These are phyloP conservation scores for Euphydryas editha DNA, from an alignment of 2,888 invertebrate species.

Conservation along the genomic window DNA sequence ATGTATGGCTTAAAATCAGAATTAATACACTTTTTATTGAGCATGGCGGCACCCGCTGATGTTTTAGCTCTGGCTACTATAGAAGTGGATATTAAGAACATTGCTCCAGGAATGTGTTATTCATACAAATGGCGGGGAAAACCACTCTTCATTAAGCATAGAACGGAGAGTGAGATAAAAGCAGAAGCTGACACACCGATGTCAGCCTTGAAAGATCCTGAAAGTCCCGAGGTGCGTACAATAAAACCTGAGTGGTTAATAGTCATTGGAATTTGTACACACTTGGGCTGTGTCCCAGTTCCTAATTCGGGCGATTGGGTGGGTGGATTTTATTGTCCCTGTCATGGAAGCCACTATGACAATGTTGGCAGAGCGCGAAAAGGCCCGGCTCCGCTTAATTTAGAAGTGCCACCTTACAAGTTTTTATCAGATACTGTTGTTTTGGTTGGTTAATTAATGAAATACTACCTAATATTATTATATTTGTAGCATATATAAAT, in stretches of 20 bases:
- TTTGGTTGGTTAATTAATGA: constrained; percentile 73
- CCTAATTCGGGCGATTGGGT: constrained; percentile 85
- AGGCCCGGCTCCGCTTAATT: constrained; percentile 89
- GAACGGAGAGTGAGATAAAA: constrained; percentile 86
- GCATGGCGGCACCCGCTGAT: constrained; percentile 88
- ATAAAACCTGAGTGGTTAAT: constrained; percentile 89
- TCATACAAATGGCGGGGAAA: constrained; percentile 93
- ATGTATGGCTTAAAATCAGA: constrained; percentile 86
- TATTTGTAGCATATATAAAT: too few relatives aligned
- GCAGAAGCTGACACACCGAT: constrained; percentile 84
- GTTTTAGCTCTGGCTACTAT: constrained; percentile 90
- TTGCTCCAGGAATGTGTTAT: constrained; percentile 86
- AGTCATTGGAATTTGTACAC: constrained; percentile 91
- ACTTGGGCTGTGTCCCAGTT: constrained; percentile 93
- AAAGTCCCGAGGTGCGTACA: constrained; percentile 86
- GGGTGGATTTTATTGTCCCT: constrained; percentile 92
- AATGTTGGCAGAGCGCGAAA: constrained; percentile 89
- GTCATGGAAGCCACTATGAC: constrained; percentile 93
- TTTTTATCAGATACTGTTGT: constrained; percentile 80
- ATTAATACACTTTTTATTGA: constrained; percentile 80
- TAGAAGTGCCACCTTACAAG: constrained; percentile 86
- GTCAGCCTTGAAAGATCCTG: constrained; percentile 86
- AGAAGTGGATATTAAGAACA: constrained; percentile 88
- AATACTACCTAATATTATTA: too few relatives aligned
- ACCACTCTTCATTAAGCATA: constrained; percentile 90